phyloP scores from a whole-genome alignment of 2,113 vertebrate species.

The Ophiodon elongatus region DNA sequence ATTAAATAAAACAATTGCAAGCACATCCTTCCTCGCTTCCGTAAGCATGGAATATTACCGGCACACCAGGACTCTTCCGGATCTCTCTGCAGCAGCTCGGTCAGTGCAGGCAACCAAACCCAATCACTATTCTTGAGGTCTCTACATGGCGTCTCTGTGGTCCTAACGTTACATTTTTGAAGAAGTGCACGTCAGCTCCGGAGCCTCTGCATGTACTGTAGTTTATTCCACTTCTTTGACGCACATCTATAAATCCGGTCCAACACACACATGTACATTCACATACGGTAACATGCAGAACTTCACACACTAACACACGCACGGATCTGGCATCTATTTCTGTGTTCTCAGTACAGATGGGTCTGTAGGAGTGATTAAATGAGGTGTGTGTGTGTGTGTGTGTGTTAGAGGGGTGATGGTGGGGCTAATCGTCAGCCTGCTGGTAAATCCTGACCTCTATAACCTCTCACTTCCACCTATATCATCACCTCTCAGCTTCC shows the following conservation, averaged over 20 bases:
- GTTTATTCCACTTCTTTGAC: neutral
- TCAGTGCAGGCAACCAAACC: no score
- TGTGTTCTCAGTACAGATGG: slow-evolving; percentile 68
- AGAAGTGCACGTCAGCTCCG: neutral
- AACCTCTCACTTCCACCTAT: slow-evolving; percentile 70
- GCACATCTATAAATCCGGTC: slow-evolving; percentile 3
- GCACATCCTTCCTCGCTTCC: no score
- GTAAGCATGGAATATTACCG: no score
- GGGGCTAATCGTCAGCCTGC: slow-evolving; percentile 63
- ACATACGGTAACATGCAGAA: slow-evolving; percentile 14
- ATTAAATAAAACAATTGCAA: no score
- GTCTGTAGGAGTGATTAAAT: slow-evolving; percentile 64
- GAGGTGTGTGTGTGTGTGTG: slow-evolving; percentile 42
- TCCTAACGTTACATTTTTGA: neutral
- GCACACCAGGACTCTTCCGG: no score
- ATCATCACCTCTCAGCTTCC: slow-evolving; percentile 69
- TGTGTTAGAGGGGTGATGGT: slow-evolving; percentile 58
- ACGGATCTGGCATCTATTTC: slow-evolving; percentile 48
- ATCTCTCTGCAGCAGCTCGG: no score
- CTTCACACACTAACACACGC: slow-evolving; percentile 16
- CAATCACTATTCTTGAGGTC: neutral
- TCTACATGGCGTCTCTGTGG: neutral
- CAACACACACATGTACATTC: slow-evolving; percentile 15
- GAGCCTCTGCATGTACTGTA: neutral
- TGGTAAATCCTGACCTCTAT: slow-evolving; percentile 66